Base-by-base conservation (phyloP, 2,888 invertebrate genomes). In the Tyria jacobaeae region DNA sequence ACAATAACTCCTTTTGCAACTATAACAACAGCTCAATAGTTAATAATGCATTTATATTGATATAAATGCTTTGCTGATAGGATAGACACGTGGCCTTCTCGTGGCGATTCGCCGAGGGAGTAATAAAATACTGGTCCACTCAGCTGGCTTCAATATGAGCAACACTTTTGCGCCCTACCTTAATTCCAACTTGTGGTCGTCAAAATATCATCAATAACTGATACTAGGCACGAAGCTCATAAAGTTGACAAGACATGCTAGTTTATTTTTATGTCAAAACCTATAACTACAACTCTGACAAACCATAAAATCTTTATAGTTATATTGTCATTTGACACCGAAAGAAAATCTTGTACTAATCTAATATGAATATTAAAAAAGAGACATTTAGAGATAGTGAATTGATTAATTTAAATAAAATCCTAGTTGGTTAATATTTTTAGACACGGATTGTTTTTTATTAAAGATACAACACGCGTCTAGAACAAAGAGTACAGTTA, bases 301-400 rank as follows among this genome's bases (percentile, higher is more conserved):
- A 54, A 21, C 31, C n/a, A 47, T 44, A 47, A 47, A 56, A 56
- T 25, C 34, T 47, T 53, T 56, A 44, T 54, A 27, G 47, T 24
- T 56, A 34, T 56, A 47, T 56, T 56, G 24, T 47, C 27, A 56
- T 34, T 47, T 56, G 6, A 31, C 31, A 24, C 17, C 47, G 27
- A 54, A 27, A 27, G 31, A 31, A 31, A 14, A 12, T 35, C 44
- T 10, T 44, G 44, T 44, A 44, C 44, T 12, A 21, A 21, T 10
- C 21, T 21, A 10, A 17, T 21, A 44, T 44, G 10, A 44, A 44
- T 44, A 21, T 21, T 44, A 44, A 44, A 44, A 27, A 27, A 27
- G 3, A 27, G 27, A 27, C 6, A 27, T 6, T 27, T 3, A 27
- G 27, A 27, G 27, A 27, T 27, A 27, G 27, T 27, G 3, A 27